Evolutionary conservation across 2,797 vertebrate species (phyloP).

Genomic region (Syndactyla subalaris): DNA sequence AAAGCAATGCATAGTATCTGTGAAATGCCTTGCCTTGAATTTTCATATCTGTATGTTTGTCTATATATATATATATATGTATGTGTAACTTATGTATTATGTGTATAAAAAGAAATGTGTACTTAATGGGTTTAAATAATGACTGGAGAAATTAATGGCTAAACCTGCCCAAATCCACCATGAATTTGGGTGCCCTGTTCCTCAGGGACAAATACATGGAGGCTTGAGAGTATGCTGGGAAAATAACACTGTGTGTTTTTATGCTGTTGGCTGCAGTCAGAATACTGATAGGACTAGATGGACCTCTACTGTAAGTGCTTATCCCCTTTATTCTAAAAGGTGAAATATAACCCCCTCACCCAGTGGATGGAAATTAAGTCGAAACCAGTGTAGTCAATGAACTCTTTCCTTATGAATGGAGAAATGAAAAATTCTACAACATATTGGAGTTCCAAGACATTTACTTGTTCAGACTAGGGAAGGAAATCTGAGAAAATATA

Average conservation of each 20-base stretch:
- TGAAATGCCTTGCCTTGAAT: not conserved
- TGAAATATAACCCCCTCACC: not conserved
- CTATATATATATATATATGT: not conserved
- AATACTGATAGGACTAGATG: not conserved
- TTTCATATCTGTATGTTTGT: not conserved
- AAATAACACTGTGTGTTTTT: not conserved
- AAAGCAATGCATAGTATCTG: not conserved
- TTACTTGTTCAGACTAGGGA: not conserved
- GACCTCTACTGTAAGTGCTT: not conserved
- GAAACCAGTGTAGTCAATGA: not conserved
- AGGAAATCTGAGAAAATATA: not conserved
- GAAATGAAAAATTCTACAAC: not conserved
- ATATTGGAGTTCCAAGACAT: not conserved
- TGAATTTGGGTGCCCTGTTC: not conserved
- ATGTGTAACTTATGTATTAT: not conserved
- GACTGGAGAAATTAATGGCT: not conserved
- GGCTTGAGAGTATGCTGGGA: fast-evolving
- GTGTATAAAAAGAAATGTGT: not conserved
- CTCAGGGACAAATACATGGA: not conserved
- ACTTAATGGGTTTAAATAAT: not conserved
- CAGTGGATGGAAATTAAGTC: not conserved
- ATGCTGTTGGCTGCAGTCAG: not conserved
- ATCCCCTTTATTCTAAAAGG: not conserved
- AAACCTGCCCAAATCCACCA: not conserved
- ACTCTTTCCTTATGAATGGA: not conserved